Base-by-base conservation (phyloP, 1,140 invertebrate species). In the Diprion similis region DNA sequence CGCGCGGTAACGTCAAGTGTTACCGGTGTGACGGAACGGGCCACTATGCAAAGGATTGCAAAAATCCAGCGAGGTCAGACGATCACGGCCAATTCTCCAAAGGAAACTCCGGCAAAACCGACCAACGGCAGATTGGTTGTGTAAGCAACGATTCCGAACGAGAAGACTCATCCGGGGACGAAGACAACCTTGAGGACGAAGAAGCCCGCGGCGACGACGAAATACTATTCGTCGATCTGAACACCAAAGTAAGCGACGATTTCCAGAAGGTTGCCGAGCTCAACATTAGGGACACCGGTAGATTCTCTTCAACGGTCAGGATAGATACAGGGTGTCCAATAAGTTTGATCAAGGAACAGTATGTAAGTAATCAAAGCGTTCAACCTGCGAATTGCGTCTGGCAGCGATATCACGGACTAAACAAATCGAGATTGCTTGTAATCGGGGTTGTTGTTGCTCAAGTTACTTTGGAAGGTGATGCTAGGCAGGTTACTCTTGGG, bases 191-290 rank as follows among this genome's bases (percentile, higher is more conserved):
- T 15, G 15, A 51, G 10, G 15, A 15, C 48, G 48, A 10, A 51
- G 48, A 51, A 51, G 48, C 10, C 15, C 15, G 10, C 10, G 15
- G 10, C 10, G 15, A 51, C 48, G 10, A 10, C 48, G 48, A 51
- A 15, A 10, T 51, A 10, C 48, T 51, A 15, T 10, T 10, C 48
- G 10, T 10, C 10, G 15, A 10, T 19, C 15, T 73, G 45, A 47
- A 24, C 13, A 6, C n/a, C 46, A 46, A 73, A 51, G 1, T 37
- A 1, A 47, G 46, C 10, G 72, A 73, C 47, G 72, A 73, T 2
- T 73, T 73, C n/a, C 66, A 73, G 47, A 67, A 11, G 51, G 59
- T 73, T 8, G 66, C 65, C 19, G 24, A 68, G 9, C 67, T 47
- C 15, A 48, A 73, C n/a, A 68, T 73, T 8, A 18, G 24, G 9